Evolutionary conservation across 2,797 vertebrate species (phyloP).

Genomic region (Schizopygopsis pylzovi): DNA sequence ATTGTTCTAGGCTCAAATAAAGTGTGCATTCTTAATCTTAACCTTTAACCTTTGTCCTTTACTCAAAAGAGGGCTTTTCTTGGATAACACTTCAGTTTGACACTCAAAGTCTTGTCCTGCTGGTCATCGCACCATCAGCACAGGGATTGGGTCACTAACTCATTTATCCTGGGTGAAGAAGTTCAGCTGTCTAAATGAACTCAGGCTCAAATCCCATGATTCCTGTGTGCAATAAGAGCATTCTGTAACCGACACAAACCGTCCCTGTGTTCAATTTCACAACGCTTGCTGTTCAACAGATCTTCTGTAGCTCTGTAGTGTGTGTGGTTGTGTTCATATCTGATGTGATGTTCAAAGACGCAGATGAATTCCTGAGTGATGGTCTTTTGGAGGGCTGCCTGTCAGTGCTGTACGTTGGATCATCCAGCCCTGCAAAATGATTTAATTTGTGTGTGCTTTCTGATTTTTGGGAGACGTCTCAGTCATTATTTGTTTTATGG

Average conservation of each 20-base stretch:
- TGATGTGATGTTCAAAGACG: slow-evolving; percentile 1
- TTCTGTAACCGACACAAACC: slow-evolving; percentile 26
- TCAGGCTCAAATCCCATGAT: slow-evolving; percentile 13
- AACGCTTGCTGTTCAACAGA: slow-evolving; percentile 24
- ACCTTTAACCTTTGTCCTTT: slow-evolving; percentile 8
- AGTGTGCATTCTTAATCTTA: background rate
- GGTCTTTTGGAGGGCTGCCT: background rate
- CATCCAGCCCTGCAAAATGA: background rate
- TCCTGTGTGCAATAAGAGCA: slow-evolving; percentile 14
- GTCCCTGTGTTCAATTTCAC: slow-evolving; percentile 30
- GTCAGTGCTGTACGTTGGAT: slow-evolving; percentile 5
- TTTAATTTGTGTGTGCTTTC: slow-evolving; percentile 3
- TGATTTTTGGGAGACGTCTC: slow-evolving; percentile 1
- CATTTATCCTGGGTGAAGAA: background rate
- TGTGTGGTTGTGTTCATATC: background rate
- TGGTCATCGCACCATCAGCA: background rate
- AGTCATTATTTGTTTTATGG: slow-evolving; percentile 32
- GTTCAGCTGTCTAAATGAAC: slow-evolving; percentile 39
- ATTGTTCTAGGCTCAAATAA: background rate
- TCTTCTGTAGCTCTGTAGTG: slow-evolving; percentile 1
- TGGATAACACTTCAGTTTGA: background rate
- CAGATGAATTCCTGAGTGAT: background rate
- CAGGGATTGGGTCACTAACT: background rate
- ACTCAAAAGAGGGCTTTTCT: slow-evolving; percentile 15
- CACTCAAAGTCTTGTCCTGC: slow-evolving; percentile 8